phyloP scores from a whole-genome alignment of 2,888 invertebrate genomes.

The Trichogramma dendrolimi region DNA sequence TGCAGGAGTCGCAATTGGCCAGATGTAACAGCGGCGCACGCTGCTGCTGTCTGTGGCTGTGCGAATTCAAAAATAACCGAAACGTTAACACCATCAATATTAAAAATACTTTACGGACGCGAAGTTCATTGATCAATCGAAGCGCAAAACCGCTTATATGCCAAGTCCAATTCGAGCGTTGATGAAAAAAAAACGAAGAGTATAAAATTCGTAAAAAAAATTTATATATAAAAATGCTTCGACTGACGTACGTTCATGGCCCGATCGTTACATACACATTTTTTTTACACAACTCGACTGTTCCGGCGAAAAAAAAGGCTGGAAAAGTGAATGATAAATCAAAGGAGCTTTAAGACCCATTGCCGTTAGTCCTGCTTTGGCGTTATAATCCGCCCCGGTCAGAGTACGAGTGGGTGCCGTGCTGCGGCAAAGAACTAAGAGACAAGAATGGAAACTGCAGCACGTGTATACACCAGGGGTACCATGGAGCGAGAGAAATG shows the following conservation, averaged over 20 bases:
- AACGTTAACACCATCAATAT: conserved; percentile 17
- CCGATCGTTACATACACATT: no score
- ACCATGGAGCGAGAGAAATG: conserved; percentile 4
- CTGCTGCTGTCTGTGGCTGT: no score
- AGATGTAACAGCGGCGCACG: no score
- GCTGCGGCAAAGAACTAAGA: conserved; percentile 8
- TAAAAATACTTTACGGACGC: conserved; percentile 2
- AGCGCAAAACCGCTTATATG: conserved; percentile 12
- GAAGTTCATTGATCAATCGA: conserved; percentile 16
- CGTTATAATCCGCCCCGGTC: conserved; percentile 24
- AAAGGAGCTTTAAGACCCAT: conserved; percentile 26
- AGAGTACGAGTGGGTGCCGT: no score
- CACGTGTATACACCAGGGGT: not conserved
- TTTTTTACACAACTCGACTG: conserved; percentile 7
- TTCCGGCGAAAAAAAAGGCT: not conserved
- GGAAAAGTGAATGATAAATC: conserved; percentile 29
- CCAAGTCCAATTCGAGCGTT: not conserved
- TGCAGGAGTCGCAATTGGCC: no score
- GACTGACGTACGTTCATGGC: conserved; percentile 10
- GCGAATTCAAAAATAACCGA: not conserved
- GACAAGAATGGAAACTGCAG: not conserved
- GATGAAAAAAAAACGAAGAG: not conserved
- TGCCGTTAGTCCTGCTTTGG: conserved; percentile 27
- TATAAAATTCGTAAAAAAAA: not conserved
- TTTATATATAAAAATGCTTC: conserved; percentile 6